Conservation (phyloP, 2,888 invertebrate genomes). For the Alloplasta piceator region DNA sequence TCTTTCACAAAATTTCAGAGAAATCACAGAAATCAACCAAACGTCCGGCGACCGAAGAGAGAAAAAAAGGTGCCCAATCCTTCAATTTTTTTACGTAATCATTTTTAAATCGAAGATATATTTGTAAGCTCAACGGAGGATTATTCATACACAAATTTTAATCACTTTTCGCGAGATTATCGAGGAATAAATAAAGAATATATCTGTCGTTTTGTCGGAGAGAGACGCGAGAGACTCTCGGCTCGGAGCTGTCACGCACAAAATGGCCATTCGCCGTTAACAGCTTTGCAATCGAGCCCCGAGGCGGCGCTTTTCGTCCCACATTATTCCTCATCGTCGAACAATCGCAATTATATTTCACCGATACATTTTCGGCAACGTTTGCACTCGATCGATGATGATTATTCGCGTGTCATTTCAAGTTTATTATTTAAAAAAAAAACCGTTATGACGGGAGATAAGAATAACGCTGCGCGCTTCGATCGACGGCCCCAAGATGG, state of each 20-base stretch:
- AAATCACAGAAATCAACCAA: slow-evolving; percentile 7
- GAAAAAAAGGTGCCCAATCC: slow-evolving; percentile 28
- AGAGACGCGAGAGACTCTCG: slow-evolving; percentile 55
- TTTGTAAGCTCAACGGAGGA: not conserved
- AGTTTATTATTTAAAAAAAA: slow-evolving; percentile 45
- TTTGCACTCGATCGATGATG: not conserved
- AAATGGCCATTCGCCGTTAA: slow-evolving; percentile 87
- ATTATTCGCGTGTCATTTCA: slow-evolving; percentile 44
- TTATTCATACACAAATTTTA: slow-evolving; percentile 12
- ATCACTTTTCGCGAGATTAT: not conserved
- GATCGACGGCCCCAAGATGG: slow-evolving; percentile 72
- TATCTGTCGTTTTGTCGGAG: slow-evolving; percentile 9
- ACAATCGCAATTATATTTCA: slow-evolving; percentile 1
- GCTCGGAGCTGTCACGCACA: slow-evolving; percentile 86
- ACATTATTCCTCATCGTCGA: slow-evolving; percentile 41
- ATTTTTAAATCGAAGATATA: slow-evolving; percentile 6
- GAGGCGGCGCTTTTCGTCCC: slow-evolving; percentile 81
- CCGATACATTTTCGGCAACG: slow-evolving; percentile 24
- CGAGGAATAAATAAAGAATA: no score
- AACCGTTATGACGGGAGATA: slow-evolving; percentile 51
- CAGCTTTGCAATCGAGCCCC: slow-evolving; percentile 84
- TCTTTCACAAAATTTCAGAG: slow-evolving; percentile 18
- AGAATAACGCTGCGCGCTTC: slow-evolving; percentile 52
- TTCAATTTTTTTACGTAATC: slow-evolving; percentile 46
- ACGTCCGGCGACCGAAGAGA: slow-evolving; percentile 41